Evolutionary conservation across 2,888 invertebrate species (phyloP).

Genomic region (Bhutanitis thaidina): DNA sequence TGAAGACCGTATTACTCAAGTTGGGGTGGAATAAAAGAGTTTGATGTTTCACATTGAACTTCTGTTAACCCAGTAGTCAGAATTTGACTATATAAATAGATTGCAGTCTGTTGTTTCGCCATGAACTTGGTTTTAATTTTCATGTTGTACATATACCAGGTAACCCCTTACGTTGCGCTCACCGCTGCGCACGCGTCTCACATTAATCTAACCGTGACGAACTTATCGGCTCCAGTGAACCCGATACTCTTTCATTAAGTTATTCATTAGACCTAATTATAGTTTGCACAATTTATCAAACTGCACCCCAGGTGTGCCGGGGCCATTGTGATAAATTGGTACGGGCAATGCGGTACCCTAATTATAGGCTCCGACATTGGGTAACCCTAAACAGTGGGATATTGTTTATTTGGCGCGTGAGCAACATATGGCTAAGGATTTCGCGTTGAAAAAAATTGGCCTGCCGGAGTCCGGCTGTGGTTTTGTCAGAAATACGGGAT

Average conservation of each 20-base stretch:
- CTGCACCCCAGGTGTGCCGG: constrained; percentile 27
- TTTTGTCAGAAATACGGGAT: not conserved
- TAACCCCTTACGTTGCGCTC: too few relatives aligned
- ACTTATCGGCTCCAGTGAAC: not conserved
- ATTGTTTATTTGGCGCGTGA: constrained; percentile 6
- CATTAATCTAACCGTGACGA: not conserved
- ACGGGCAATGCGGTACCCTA: constrained; percentile 23
- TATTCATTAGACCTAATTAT: constrained; percentile 27
- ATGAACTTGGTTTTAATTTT: too few relatives aligned
- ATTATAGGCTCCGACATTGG: constrained; percentile 25
- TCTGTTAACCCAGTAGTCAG: too few relatives aligned
- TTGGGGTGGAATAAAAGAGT: too few relatives aligned
- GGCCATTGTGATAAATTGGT: constrained; percentile 25
- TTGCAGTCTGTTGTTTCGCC: too few relatives aligned
- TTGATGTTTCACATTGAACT: too few relatives aligned
- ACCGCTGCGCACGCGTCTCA: too few relatives aligned
- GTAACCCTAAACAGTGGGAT: constrained; percentile 6
- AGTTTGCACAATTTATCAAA: constrained; percentile 26
- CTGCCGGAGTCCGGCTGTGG: not conserved
- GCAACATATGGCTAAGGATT: constrained; percentile 18
- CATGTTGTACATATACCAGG: too few relatives aligned
- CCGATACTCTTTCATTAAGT: constrained; percentile 11
- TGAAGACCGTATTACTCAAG: too few relatives aligned
- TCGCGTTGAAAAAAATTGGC: constrained; percentile 6
- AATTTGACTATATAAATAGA: too few relatives aligned